Conservation (phyloP, 2,888 invertebrate species). For the Sthenelais limicola region DNA sequence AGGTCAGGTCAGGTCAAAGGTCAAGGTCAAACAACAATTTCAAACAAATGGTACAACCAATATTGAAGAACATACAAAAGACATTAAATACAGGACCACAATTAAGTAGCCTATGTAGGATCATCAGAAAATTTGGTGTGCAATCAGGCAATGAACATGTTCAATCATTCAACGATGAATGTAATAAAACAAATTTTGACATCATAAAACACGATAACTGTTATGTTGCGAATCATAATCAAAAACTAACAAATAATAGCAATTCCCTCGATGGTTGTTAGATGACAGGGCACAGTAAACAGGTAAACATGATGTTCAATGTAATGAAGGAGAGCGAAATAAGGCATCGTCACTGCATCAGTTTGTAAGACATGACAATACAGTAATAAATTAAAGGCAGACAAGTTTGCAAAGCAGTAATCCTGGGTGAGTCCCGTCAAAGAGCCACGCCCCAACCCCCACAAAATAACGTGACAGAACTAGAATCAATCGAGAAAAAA, state of each 20-base stretch:
- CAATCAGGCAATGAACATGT: conserved; percentile 34
- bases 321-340: conserved; percentile 36
- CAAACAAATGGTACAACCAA: conserved; percentile 37
- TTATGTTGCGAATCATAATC: conserved; percentile 27
- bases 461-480: too few relatives aligned
- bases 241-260: too few relatives aligned
- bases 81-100: conserved; percentile 29
- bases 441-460: conserved; percentile 39
- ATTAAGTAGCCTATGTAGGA: conserved; percentile 31
- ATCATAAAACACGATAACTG: conserved; percentile 33
- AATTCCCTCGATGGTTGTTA: too few relatives aligned
- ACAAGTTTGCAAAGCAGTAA: conserved; percentile 40
- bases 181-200: conserved; percentile 29
- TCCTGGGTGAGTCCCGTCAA: conserved; percentile 30
- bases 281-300: conserved; percentile 39
- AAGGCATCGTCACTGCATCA: conserved; percentile 39
- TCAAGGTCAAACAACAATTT: conserved; percentile 38
- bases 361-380: conserved; percentile 37
- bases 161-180: conserved; percentile 39
- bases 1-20: conserved; percentile 37
- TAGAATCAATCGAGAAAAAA: too few relatives aligned
- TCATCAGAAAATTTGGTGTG: conserved; percentile 33
- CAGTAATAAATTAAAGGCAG: conserved; percentile 37
- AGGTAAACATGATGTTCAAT: conserved; percentile 37
- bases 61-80: conserved; percentile 21